Conservation (phyloP, 2,888 invertebrate species). For the Lathronympha strigana region DNA sequence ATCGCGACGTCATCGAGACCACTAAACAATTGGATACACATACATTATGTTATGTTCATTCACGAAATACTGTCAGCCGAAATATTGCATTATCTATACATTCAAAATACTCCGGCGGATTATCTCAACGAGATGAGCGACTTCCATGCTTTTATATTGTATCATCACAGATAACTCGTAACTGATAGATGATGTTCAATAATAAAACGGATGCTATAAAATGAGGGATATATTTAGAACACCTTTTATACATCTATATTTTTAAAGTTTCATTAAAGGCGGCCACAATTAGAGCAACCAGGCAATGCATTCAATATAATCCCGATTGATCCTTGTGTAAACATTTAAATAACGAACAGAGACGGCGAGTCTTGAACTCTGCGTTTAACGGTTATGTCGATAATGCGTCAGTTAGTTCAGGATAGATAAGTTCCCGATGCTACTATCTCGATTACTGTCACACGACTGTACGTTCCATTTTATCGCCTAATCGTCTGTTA, state of each 20-base stretch:
- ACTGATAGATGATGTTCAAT: constrained; percentile 31
- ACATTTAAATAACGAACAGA: constrained; percentile 31
- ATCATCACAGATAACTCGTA: constrained; percentile 27
- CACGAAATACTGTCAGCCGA: background rate
- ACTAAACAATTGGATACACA: constrained; percentile 11
- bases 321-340: constrained; percentile 26
- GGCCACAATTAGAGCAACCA: constrained; percentile 22
- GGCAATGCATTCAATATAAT: constrained; percentile 22
- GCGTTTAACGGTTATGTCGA: constrained; percentile 27
- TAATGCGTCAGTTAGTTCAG: constrained; percentile 32
- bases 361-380: constrained; percentile 26
- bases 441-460: constrained; percentile 30
- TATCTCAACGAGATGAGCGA: constrained; percentile 28
- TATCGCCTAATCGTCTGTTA: constrained; percentile 20
- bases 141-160: constrained; percentile 4
- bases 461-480: constrained; percentile 26
- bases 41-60: background rate
- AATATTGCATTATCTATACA: background rate
- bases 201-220: constrained; percentile 14
- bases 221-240: constrained; percentile 6
- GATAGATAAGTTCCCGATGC: constrained; percentile 25
- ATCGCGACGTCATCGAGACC: constrained; percentile 26
- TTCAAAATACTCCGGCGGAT: background rate
- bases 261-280: constrained; percentile 2
- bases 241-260: constrained; percentile 14